phyloP scores from a whole-genome alignment of 2,888 invertebrate genomes.

The Protonemura montana region DNA sequence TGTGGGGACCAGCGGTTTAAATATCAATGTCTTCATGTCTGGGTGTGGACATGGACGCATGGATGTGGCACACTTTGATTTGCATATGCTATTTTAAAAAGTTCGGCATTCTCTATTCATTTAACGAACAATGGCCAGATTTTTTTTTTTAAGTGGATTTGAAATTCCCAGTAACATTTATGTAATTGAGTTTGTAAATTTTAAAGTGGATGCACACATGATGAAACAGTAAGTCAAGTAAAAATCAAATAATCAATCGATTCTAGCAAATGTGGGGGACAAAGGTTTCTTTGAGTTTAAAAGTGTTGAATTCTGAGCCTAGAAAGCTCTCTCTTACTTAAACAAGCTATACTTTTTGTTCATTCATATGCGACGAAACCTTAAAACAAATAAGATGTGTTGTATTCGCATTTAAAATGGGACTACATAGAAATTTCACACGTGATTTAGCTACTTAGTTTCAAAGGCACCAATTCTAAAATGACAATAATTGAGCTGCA shows the following conservation, averaged over 20 bases:
- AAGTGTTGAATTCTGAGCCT: not conserved
- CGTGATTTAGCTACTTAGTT: not conserved
- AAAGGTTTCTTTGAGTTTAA: not conserved
- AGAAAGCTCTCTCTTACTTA: too few species aligned
- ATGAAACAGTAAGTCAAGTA: not conserved
- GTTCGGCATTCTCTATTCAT: not conserved
- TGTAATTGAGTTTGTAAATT: not conserved
- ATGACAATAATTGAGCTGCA: too few species aligned
- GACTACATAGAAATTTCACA: not conserved
- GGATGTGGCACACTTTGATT: not conserved
- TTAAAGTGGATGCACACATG: not conserved
- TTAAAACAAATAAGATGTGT: not conserved
- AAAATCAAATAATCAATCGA: not conserved
- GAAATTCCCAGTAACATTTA: not conserved
- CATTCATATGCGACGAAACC: not conserved
- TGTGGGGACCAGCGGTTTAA: not conserved
- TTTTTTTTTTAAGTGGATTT: not conserved
- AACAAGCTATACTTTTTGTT: too few species aligned
- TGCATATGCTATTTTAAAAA: not conserved
- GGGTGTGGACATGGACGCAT: not conserved
- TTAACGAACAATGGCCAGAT: not conserved
- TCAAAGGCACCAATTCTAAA: too few species aligned
- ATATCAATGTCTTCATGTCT: not conserved
- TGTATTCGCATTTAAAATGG: not conserved
- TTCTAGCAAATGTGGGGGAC: not conserved